Evolutionary conservation across 2,113 vertebrate genomes (phyloP).

Genomic region (Empidonax traillii): DNA sequence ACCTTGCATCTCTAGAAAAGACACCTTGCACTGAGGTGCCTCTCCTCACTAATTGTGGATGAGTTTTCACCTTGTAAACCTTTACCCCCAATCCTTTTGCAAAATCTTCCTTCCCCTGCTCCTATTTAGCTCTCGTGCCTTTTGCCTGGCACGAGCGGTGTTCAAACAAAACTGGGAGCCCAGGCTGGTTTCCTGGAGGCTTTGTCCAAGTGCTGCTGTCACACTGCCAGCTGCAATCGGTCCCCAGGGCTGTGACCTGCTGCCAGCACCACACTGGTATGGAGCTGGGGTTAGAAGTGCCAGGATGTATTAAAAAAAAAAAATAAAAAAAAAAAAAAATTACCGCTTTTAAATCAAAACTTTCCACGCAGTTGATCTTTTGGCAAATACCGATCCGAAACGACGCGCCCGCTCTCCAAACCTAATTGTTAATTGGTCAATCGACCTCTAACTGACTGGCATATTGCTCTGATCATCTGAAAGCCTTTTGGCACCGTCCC

Average conservation of each 20-base stretch:
- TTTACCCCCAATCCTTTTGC: neutral
- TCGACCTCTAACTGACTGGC: conserved; percentile 47
- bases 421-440: conserved; percentile 51
- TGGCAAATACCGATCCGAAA: conserved; percentile 6
- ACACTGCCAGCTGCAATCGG: neutral
- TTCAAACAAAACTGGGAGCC: conserved; percentile 7
- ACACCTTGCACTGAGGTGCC: neutral
- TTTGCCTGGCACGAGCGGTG: neutral
- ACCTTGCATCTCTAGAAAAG: neutral
- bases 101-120: neutral
- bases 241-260: conserved; percentile 2
- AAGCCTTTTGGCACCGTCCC: neutral
- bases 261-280: neutral
- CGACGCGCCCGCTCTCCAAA: neutral
- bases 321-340: neutral
- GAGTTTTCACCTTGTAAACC: neutral
- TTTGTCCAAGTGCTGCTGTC: neutral
- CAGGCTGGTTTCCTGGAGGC: neutral
- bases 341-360: neutral
- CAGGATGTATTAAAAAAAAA: neutral
- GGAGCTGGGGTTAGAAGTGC: neutral
- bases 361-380: conserved; percentile 38
- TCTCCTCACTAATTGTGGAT: neutral
- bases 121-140: neutral
- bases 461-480: conserved; percentile 49